Evolutionary conservation across 2,888 invertebrate species (phyloP).

Genomic region (Horisme vitalbata): DNA sequence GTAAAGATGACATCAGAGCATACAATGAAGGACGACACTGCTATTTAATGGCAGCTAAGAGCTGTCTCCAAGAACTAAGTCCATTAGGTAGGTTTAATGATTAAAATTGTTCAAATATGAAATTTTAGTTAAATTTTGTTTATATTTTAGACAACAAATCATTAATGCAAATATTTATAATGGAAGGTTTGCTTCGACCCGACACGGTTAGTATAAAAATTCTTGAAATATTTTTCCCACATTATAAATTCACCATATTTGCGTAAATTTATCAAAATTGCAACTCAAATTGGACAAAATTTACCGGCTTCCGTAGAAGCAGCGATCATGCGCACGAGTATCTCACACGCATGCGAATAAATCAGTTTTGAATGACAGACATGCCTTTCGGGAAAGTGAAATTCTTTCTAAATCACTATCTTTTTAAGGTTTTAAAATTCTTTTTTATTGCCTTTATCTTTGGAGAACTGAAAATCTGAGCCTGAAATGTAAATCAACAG

Average conservation of each 20-base stretch:
- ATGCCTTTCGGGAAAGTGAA: constrained; percentile 56
- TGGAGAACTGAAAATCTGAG: no score
- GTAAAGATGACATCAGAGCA: constrained; percentile 37
- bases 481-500: no score
- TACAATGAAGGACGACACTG: constrained; percentile 15
- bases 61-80: no score
- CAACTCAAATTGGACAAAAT: constrained; percentile 21
- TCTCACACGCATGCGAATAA: constrained; percentile 52
- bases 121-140: no score
- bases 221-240: constrained; percentile 38
- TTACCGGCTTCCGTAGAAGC: constrained; percentile 66
- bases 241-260: constrained; percentile 35
- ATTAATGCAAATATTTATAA: no score
- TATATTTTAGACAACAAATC: no score
- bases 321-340: constrained; percentile 51
- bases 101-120: no score
- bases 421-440: constrained; percentile 21
- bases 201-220: no score
- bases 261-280: constrained; percentile 13
- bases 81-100: no score
- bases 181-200: no score
- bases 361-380: constrained; percentile 50
- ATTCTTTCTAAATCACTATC: constrained; percentile 39
- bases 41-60: no score
- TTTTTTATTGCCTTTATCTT: no score